Percentiles rank a stretch among this genome's conserved stretches.
Evolutionary conservation across 2,797 vertebrate species (phyloP).

Genomic region (Enteromius unitaeniatus): DNA sequence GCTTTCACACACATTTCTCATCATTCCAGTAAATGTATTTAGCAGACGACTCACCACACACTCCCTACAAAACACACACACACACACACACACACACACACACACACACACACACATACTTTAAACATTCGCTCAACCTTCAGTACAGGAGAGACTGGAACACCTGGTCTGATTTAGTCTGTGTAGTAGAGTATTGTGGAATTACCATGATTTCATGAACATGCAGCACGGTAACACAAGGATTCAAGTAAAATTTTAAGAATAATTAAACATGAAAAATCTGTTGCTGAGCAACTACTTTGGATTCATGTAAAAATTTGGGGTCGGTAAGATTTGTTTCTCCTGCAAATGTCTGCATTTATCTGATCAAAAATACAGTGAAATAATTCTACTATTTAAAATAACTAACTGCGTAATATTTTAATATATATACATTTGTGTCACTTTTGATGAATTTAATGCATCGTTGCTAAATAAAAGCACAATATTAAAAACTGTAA

Average conservation of each 20-base stretch:
- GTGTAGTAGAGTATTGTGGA: too few relatives aligned
- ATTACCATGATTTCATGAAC: not conserved
- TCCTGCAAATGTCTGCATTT: not conserved
- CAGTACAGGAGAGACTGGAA: not conserved
- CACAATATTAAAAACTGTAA: not conserved
- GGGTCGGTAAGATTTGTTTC: not conserved
- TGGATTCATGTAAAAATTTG: not conserved
- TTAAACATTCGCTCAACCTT: conserved; percentile 18
- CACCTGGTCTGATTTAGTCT: not conserved
- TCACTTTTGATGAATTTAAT: not conserved
- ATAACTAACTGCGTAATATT: not conserved
- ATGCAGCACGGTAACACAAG: too few relatives aligned
- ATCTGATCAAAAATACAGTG: not conserved
- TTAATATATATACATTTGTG: not conserved
- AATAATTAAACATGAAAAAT: not conserved
- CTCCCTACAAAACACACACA: conserved; percentile 36
- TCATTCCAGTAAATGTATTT: conserved; percentile 54
- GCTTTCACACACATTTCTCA: conserved; percentile 50
- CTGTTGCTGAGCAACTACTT: not conserved
- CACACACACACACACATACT: conserved; percentile 23
- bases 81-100: conserved; percentile 14
- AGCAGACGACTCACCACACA: conserved; percentile 1
- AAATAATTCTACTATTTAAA: not conserved
- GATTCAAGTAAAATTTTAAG: not conserved
- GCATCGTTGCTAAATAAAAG: not conserved